phyloP scores from a whole-genome alignment of 2,888 invertebrate genomes.

The Amblyjoppa proteus region DNA sequence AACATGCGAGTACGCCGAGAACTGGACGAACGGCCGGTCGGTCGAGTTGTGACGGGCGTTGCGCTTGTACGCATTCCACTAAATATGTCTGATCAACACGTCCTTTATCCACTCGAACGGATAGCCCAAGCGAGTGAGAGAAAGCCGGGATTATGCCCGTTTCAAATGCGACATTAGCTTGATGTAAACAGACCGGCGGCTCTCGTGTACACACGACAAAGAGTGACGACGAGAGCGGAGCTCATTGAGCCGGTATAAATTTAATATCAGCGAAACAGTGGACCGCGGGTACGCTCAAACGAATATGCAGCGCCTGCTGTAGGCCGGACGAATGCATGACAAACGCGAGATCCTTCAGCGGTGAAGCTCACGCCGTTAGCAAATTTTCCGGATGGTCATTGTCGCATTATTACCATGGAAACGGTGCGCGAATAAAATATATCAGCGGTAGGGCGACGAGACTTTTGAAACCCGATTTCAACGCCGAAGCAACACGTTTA shows the following conservation, averaged over 20 bases:
- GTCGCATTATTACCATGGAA: no score
- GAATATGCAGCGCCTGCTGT: not conserved
- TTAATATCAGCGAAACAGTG: slow-evolving; percentile 15
- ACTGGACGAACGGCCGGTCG: slow-evolving; percentile 8
- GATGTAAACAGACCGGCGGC: not conserved
- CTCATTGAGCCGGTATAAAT: slow-evolving; percentile 22
- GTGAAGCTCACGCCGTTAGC: no score
- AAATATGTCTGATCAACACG: slow-evolving; percentile 51
- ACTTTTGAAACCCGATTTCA: not conserved
- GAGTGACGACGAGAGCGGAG: not conserved
- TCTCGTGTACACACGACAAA: not conserved
- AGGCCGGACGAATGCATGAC: no score
- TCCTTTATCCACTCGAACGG: slow-evolving; percentile 38
- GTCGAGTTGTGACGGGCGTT: slow-evolving; percentile 23
- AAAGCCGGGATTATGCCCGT: slow-evolving; percentile 17
- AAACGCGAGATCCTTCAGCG: no score
- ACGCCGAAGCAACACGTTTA: not conserved
- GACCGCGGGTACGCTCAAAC: slow-evolving; percentile 14
- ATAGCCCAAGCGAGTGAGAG: not conserved
- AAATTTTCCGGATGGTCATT: no score
- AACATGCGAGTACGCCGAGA: slow-evolving; percentile 1
- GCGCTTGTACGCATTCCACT: slow-evolving; percentile 23
- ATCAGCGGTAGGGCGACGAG: no score
- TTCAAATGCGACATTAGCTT: slow-evolving; percentile 35
- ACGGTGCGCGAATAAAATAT: no score